phyloP scores from a whole-genome alignment of 2,888 invertebrate genomes.

The Rotaria magnacalcarata region DNA sequence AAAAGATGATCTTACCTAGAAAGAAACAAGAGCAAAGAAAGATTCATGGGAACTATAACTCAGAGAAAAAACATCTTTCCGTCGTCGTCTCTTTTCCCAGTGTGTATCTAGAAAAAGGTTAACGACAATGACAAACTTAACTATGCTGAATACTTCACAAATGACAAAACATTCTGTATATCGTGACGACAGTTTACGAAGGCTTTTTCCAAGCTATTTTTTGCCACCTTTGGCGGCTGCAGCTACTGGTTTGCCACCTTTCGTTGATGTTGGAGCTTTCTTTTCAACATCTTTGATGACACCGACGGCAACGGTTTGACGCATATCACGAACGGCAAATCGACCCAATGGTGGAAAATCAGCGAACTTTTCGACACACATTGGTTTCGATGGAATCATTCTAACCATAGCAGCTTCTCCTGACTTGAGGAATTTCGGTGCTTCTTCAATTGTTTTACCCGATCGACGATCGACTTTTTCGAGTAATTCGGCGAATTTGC shows the following conservation, averaged over 20 bases:
- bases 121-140: no score
- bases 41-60: no score
- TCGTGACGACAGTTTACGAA: no score
- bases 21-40: no score
- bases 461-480: constrained; percentile 98
- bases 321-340: constrained; percentile 94
- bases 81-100: no score
- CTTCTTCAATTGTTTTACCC: constrained; percentile 66
- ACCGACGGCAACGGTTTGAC: constrained; percentile 95
- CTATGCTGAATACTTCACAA: no score
- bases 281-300: constrained; percentile 74
- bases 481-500: constrained; percentile 97
- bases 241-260: constrained; percentile 56
- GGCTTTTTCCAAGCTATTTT: no score
- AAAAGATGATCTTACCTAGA: no score
- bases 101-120: no score
- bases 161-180: no score
- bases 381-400: constrained; percentile 87
- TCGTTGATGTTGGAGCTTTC: constrained; percentile 85
- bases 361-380: constrained; percentile 96
- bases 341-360: constrained; percentile 93
- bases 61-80: no score
- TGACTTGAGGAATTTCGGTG: constrained; percentile 87
- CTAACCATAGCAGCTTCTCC: constrained; percentile 92
- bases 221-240: no score